phyloP scores from a whole-genome alignment of 2,797 vertebrate species.

The Squalus acanthias region DNA sequence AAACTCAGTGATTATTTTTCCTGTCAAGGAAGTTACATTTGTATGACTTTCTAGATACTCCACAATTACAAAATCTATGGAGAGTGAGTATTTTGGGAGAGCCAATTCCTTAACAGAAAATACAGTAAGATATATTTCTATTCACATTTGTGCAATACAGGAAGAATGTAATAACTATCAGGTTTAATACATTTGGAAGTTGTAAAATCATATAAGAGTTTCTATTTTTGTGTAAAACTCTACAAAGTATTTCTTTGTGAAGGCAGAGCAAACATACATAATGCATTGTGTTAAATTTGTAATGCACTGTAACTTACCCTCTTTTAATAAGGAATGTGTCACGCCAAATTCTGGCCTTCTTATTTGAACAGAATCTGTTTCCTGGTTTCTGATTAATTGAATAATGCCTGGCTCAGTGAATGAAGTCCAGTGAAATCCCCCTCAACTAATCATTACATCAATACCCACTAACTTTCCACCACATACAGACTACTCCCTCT shows the following conservation, averaged over 20 bases:
- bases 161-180: not conserved
- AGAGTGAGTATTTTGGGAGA: not conserved
- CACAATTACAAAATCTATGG: not conserved
- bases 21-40: not conserved
- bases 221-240: not conserved
- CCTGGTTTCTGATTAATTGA: no score
- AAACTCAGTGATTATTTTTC: not conserved
- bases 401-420: not conserved
- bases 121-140: not conserved
- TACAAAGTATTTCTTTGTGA: not conserved
- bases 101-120: not conserved
- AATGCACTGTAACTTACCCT: conserved; percentile 72
- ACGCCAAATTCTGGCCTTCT: conserved; percentile 95
- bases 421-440: not conserved
- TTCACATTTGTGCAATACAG: not conserved
- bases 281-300: not conserved
- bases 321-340: conserved; percentile 98
- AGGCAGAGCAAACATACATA: not conserved
- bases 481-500: not conserved
- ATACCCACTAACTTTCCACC: not conserved
- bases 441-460: not conserved
- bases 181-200: not conserved
- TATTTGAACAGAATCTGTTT: conserved; percentile 90
- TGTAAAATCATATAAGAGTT: no score
- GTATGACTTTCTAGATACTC: not conserved